Conservation (phyloP, 2,113 vertebrate genomes). For the Canis aureus region DNA sequence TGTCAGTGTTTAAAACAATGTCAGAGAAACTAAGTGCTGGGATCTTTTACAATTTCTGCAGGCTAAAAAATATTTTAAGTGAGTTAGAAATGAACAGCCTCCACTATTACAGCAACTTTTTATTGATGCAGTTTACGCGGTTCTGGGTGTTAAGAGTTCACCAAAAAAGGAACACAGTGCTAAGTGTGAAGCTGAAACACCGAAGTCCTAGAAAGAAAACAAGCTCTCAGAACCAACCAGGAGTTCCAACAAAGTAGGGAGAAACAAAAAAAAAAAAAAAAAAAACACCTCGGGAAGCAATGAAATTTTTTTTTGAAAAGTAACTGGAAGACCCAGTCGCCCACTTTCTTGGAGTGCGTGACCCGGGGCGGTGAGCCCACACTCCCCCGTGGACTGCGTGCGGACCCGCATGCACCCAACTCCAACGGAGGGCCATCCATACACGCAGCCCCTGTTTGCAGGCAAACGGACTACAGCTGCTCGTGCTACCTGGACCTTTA, state of each 20-base stretch:
- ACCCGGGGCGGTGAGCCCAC: background rate
- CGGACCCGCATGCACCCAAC: background rate
- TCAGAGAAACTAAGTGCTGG: background rate
- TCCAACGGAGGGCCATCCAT: background rate
- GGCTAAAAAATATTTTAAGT: background rate
- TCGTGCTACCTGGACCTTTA: background rate
- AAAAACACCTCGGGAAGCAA: background rate
- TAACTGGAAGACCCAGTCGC: background rate
- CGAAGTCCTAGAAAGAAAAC: conserved; percentile 33
- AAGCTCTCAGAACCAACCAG: background rate
- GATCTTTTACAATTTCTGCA: background rate
- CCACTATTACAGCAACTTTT: background rate
- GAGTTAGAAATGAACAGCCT: background rate
- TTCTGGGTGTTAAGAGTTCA: background rate
- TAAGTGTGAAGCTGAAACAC: background rate
- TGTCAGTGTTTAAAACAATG: background rate
- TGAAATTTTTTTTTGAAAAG: background rate
- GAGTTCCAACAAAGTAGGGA: background rate
- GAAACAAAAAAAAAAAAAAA: no score
- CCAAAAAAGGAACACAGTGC: background rate
- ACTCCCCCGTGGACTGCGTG: background rate
- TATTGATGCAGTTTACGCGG: background rate
- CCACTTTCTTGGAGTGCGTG: background rate
- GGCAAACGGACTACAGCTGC: background rate
- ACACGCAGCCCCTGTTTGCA: background rate